A percentile compares a stretch with the other conserved stretches of the same genome.
These are phyloP conservation scores for Dryomyza anilis DNA, from an alignment of 2,888 invertebrate species.

Conservation along the genomic window DNA sequence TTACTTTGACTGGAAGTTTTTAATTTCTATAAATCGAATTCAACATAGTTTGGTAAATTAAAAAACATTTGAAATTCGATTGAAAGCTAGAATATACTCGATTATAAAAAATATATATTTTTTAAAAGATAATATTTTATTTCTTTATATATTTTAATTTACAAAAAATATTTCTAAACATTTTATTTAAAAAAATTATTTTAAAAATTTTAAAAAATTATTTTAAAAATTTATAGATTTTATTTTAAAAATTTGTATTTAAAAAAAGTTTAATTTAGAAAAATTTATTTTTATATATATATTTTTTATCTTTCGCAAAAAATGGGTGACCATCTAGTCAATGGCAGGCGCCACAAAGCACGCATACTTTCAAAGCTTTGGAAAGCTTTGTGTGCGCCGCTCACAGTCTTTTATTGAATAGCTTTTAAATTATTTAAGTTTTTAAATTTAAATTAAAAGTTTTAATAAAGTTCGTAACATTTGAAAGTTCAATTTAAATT, in stretches of 20 bases:
- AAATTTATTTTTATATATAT: no score
- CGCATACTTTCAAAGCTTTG: not conserved
- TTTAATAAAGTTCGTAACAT: conserved; percentile 6
- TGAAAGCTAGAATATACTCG: no score
- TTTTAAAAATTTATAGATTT: no score
- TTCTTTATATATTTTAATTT: no score
- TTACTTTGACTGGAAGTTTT: no score
- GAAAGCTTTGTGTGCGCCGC: not conserved
- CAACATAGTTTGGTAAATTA: no score
- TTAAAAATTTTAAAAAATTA: not conserved
- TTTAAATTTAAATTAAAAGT: conserved; percentile 1
- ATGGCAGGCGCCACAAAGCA: not conserved
- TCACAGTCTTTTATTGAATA: not conserved
- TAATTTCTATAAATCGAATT: no score
- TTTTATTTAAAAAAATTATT: not conserved
- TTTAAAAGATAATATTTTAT: no score
- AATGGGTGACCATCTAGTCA: conserved; percentile 22
- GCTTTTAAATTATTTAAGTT: conserved; percentile 14
- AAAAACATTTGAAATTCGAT: no score
- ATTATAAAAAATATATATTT: no score
- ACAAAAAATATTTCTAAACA: not conserved
- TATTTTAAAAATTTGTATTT: no score
- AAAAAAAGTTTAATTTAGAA: no score
- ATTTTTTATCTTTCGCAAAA: not conserved
- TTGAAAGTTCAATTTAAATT: not conserved